Percentiles rank a stretch among this genome's conserved stretches.
phyloP scores from a whole-genome alignment of 1,140 invertebrate genomes.

The Pseudomyrmex sp. region DNA sequence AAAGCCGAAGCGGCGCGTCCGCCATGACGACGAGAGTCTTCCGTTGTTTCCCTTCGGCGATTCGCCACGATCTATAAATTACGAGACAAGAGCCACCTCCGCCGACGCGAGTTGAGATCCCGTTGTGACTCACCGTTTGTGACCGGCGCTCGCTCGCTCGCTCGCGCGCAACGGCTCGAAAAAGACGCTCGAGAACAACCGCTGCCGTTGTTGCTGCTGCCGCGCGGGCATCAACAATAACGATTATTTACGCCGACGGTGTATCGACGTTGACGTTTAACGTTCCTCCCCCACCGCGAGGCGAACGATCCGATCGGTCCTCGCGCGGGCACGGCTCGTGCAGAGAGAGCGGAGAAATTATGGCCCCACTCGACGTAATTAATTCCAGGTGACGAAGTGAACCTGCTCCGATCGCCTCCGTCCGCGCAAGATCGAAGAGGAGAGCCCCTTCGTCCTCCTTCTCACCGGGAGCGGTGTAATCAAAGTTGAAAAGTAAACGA shows the following conservation, averaged over 20 bases:
- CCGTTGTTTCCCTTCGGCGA: constrained; percentile 69
- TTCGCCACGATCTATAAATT: constrained; percentile 83
- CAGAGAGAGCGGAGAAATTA: constrained; percentile 55
- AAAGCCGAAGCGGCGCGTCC: background rate
- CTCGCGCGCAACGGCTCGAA: background rate
- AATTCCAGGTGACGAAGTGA: constrained; percentile 65
- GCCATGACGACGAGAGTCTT: constrained; percentile 53
- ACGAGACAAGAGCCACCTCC: constrained; percentile 77
- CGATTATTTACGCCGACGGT: constrained; percentile 81
- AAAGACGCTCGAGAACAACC: constrained; percentile 25
- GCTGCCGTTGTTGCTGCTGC: constrained; percentile 45
- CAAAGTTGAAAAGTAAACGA: background rate
- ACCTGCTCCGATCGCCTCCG: constrained; percentile 28
- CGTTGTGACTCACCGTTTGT: constrained; percentile 70
- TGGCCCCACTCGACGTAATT: constrained; percentile 64
- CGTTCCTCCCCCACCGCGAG: constrained; percentile 71
- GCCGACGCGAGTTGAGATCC: constrained; percentile 66
- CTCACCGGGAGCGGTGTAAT: background rate
- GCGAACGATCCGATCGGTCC: constrained; percentile 63
- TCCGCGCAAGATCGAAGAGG: constrained; percentile 3
- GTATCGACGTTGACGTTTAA: constrained; percentile 83
- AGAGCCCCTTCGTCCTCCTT: too few species aligned
- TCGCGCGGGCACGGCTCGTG: constrained; percentile 11
- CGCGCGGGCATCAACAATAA: constrained; percentile 79
- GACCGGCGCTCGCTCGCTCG: constrained; percentile 50